Evolutionary conservation across 2,888 invertebrate species (phyloP).

Genomic region (Deilephila porcellus): DNA sequence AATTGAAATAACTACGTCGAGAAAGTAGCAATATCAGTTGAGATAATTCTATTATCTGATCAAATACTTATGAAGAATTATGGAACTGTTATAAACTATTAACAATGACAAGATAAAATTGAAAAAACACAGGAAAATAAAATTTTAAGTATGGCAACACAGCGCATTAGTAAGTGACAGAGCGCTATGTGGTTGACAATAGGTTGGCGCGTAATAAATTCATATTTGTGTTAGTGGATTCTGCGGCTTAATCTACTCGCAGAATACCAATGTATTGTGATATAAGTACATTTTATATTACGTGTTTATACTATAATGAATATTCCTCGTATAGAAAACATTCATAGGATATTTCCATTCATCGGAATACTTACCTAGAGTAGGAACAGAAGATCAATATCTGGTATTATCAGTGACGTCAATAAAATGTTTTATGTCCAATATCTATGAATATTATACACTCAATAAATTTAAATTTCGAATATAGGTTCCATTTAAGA

Average conservation of each 20-base stretch:
- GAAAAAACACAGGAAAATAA: background rate
- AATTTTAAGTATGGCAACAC: conserved; percentile 16
- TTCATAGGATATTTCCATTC: background rate
- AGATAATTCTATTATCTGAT: too few relatives aligned
- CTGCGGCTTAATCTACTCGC: conserved; percentile 8
- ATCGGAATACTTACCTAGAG: background rate
- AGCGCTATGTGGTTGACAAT: conserved; percentile 27
- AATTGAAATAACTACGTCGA: too few relatives aligned
- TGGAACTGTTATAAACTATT: background rate
- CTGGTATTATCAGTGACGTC: background rate
- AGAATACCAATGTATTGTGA: conserved; percentile 15
- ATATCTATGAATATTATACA: too few relatives aligned
- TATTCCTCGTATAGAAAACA: background rate
- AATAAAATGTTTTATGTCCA: background rate
- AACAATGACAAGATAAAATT: background rate
- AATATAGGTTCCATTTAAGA: background rate
- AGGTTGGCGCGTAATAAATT: conserved; percentile 28
- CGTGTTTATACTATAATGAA: background rate
- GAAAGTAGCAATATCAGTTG: too few relatives aligned
- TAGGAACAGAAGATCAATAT: background rate
- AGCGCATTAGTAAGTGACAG: conserved; percentile 12
- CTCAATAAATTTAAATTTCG: too few relatives aligned
- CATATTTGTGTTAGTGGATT: conserved; percentile 22
- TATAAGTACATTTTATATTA: conserved; percentile 4
- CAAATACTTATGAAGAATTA: too few relatives aligned